A percentile compares a stretch with the other conserved stretches of the same genome.
Conservation (phyloP, 35 echinoderm and acorn worm species). For the Holothuria glaberrima region DNA sequence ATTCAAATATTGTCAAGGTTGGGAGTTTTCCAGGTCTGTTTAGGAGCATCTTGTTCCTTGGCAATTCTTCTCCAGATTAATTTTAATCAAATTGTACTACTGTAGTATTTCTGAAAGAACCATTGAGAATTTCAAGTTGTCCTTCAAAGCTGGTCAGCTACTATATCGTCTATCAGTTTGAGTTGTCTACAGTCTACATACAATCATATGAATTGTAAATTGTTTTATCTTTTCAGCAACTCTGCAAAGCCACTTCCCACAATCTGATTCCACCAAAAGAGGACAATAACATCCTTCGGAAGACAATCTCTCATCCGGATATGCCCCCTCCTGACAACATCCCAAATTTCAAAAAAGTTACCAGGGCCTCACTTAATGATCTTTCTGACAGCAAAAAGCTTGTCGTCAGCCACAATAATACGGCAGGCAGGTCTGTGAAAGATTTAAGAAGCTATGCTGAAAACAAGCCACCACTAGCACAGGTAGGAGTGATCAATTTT, state of each 20-base stretch:
- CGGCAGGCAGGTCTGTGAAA: background rate
- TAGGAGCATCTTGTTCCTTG: no score
- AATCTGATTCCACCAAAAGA: background rate
- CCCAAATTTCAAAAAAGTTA: background rate
- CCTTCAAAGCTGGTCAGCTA: no score
- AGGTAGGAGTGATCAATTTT: background rate
- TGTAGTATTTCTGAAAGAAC: no score
- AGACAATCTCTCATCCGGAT: conserved; percentile 10
- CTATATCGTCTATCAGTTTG: no score
- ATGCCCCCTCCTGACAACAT: conserved; percentile 24
- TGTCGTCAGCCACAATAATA: background rate
- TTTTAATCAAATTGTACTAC: no score
- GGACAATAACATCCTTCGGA: background rate
- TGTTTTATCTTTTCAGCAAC: conserved; percentile 12
- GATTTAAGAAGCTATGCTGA: conserved; percentile 6
- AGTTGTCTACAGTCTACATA: no score
- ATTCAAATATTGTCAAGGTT: background rate
- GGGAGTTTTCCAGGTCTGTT: no score
- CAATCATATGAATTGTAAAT: no score
- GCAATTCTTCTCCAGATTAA: no score
- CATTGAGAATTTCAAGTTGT: no score
- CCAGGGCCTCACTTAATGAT: background rate
- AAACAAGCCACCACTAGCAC: conserved; percentile 7
- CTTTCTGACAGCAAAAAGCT: conserved; percentile 26
- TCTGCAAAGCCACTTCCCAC: conserved; percentile 9